Percentiles rank a stretch among this genome's conserved stretches.
These are phyloP conservation scores for Aphelocoma californica DNA, from an alignment of 2,797 vertebrate genomes.

Conservation along the genomic window DNA sequence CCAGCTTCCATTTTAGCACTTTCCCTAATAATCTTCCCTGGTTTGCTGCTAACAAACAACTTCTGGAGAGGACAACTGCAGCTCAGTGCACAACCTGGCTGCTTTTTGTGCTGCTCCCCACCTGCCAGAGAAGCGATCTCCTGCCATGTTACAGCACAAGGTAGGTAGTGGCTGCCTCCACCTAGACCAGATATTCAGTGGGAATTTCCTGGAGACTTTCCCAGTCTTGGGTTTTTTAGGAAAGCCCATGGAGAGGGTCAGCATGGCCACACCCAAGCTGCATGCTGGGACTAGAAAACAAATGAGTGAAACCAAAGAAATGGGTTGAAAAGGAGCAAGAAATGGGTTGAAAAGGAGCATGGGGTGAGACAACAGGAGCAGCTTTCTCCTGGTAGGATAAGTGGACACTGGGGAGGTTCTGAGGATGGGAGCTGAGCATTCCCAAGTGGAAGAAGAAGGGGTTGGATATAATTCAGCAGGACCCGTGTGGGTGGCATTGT, in stretches of 20 bases:
- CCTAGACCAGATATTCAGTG: neutral
- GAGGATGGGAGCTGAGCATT: neutral
- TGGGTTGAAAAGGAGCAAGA: neutral
- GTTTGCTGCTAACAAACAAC: neutral
- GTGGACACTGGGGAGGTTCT: neutral
- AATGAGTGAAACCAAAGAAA: neutral
- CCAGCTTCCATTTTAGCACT: neutral
- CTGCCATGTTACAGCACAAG: neutral
- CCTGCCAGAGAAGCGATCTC: neutral
- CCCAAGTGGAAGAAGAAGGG: neutral
- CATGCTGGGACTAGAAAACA: neutral
- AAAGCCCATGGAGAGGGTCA: neutral
- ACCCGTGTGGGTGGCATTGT: neutral
- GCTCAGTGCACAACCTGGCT: neutral
- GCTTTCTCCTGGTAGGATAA: neutral
- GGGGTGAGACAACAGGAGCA: neutral
- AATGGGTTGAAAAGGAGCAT: neutral
- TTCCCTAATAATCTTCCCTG: neutral
- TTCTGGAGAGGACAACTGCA: neutral
- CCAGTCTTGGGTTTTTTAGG: neutral
- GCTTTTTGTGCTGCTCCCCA: neutral
- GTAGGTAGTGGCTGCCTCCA: neutral
- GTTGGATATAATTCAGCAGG: neutral
- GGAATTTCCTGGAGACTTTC: neutral
- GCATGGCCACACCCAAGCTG: neutral